A percentile compares a stretch with the other conserved stretches of the same genome.
phyloP scores from a whole-genome alignment of 2,797 vertebrate genomes.

The Centropyge bicolor region DNA sequence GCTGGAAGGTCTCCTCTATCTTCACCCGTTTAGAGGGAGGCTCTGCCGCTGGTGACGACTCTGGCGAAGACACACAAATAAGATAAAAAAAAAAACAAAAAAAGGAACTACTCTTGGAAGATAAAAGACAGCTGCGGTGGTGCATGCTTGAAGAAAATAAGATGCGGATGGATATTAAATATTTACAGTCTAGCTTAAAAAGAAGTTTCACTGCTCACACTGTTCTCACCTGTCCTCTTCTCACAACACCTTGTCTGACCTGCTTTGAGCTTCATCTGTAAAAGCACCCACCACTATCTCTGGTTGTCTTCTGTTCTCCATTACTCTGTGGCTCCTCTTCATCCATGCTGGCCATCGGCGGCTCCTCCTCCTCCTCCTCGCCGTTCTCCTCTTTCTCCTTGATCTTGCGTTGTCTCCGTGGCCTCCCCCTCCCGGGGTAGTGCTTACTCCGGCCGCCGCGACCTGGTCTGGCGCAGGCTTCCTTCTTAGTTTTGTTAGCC shows the following conservation, averaged over 20 bases:
- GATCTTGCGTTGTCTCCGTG: slow-evolving; percentile 75
- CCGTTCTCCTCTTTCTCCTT: slow-evolving; percentile 79
- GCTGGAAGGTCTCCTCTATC: slow-evolving; percentile 92
- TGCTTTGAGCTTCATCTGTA: slow-evolving; percentile 62
- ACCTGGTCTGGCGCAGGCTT: slow-evolving; percentile 81
- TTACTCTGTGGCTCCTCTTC: slow-evolving; percentile 79
- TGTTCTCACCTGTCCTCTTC: slow-evolving; percentile 63
- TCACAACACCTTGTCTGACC: slow-evolving; percentile 64
- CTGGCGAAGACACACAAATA: slow-evolving; percentile 49
- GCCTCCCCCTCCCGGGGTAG: slow-evolving; percentile 84
- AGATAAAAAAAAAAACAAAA: background rate
- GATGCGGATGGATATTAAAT: background rate
- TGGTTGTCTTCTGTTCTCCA: slow-evolving; percentile 76
- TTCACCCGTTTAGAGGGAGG: slow-evolving; percentile 89
- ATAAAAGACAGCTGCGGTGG: background rate
- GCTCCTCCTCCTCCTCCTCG: slow-evolving; percentile 67
- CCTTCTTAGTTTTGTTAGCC: slow-evolving; percentile 96
- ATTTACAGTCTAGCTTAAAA: slow-evolving; percentile 17
- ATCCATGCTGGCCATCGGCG: slow-evolving; percentile 54
- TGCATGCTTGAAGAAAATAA: background rate
- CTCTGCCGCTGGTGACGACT: slow-evolving; percentile 64
- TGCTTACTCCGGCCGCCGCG: slow-evolving; percentile 86
- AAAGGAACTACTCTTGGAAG: background rate
- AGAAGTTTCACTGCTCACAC: background rate
- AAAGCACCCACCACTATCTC: slow-evolving; percentile 76